These are phyloP conservation scores for Cyclura pinguis DNA, from an alignment of 2,797 vertebrate species.

Conservation along the genomic window DNA sequence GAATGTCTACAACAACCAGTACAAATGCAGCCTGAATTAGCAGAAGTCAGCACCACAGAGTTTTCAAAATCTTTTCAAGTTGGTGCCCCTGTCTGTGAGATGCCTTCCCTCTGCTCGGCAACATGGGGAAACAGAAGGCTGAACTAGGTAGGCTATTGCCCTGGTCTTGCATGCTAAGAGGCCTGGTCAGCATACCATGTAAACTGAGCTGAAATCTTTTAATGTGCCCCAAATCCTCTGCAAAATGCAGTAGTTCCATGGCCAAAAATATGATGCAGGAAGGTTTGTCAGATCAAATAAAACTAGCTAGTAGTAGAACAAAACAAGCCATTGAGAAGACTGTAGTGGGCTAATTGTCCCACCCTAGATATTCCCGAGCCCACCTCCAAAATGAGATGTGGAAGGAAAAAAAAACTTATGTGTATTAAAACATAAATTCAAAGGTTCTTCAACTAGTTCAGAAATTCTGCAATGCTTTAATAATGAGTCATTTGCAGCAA, in stretches of 20 bases:
- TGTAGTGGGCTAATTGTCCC: too few relatives aligned
- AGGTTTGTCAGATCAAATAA: not conserved
- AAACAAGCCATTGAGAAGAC: not conserved
- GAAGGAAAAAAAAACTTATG: not conserved
- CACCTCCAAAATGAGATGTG: not conserved
- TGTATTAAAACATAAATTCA: constrained; percentile 10
- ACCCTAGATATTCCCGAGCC: not conserved
- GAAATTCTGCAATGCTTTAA: constrained; percentile 1
- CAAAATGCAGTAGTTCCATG: not conserved
- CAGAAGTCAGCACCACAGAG: too few relatives aligned
- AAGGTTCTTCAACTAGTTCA: not conserved
- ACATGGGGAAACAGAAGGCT: too few relatives aligned
- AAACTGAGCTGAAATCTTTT: not conserved
- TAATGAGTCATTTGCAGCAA: not conserved
- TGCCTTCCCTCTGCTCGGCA: too few relatives aligned
- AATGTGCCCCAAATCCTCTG: not conserved
- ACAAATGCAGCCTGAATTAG: too few relatives aligned
- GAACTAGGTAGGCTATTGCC: too few relatives aligned
- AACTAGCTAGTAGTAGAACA: not conserved
- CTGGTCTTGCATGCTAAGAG: too few relatives aligned
- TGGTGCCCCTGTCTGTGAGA: too few relatives aligned
- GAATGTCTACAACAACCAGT: too few relatives aligned
- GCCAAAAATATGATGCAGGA: not conserved
- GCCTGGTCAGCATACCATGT: not conserved
- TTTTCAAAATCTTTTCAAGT: too few relatives aligned